Conservation (phyloP, 1,140 invertebrate genomes). For the Rhysida immarginata region DNA sequence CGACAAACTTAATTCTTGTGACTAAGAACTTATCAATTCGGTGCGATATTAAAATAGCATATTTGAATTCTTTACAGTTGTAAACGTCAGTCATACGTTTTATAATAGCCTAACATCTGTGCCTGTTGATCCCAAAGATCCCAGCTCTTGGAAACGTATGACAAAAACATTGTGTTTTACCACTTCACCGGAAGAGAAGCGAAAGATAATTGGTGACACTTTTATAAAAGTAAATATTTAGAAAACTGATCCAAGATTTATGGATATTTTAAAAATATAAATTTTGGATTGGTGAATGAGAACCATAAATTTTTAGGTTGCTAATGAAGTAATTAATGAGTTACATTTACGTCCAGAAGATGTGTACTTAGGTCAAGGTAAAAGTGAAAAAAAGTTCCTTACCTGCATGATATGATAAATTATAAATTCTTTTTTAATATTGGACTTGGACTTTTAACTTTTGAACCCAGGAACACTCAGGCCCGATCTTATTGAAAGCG, state of each 20-base stretch:
- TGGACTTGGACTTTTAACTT: too few species aligned
- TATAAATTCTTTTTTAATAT: too few species aligned
- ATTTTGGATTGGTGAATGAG: too few species aligned
- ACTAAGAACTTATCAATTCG: not conserved
- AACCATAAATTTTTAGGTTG: slow-evolving; percentile 14
- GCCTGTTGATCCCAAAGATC: slow-evolving; percentile 41
- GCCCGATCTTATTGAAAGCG: slow-evolving; percentile 96
- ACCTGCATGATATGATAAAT: too few species aligned
- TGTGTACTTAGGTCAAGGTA: slow-evolving; percentile 58
- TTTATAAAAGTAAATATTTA: slow-evolving; percentile 56
- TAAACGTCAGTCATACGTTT: slow-evolving; percentile 57
- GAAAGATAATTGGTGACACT: slow-evolving; percentile 97
- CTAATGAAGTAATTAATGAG: slow-evolving; percentile 37
- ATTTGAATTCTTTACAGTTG: slow-evolving; percentile 32
- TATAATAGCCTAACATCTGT: slow-evolving; percentile 56
- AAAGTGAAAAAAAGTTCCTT: too few species aligned
- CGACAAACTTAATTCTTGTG: not conserved
- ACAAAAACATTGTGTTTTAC: slow-evolving; percentile 79
- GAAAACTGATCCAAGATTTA: too few species aligned
- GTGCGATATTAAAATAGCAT: not conserved
- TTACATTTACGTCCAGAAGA: slow-evolving; percentile 70
- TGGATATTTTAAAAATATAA: too few species aligned
- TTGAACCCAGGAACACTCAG: slow-evolving; percentile 84
- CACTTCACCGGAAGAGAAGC: slow-evolving; percentile 85
- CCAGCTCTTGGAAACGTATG: slow-evolving; percentile 45